Evolutionary conservation across 2,797 vertebrate genomes (phyloP), one percentile per base, ranked within the genome.

Genomic region (Enteromius argenteus): DNA sequence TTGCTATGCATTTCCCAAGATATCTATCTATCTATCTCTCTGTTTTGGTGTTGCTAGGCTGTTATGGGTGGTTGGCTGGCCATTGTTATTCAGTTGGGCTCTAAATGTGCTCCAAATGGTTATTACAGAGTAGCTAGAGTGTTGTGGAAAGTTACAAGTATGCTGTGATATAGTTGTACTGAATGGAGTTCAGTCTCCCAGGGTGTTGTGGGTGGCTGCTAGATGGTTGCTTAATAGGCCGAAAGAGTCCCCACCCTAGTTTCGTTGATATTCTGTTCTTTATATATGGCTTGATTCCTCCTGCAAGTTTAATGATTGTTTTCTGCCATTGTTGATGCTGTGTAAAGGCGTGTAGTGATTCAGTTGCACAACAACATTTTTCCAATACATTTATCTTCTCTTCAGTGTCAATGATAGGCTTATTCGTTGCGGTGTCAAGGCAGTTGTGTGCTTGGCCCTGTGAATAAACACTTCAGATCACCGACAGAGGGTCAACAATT

Each of bases 401-500:
- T 42, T 77, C 44, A 62, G 37, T 21, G 37, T 44, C 37, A 78
- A 21, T 44, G 39, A 46, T 19, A 5, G 35, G 10, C 15, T 23
- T 76, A 58, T 35, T 58, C 32, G 15, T 44, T 44, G 56, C 11
- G 9, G 4, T 44, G 58, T 78, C 56, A 46, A 30, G 23, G 56
- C 56, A 77, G 56, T 19, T 44, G 6, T 62, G 75, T 78, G 3
- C 11, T 7, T 30, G 15, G 17, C 75, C 39, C 15, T 35, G 37
- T 42, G n/a, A 80, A 56, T 27, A 69, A 37, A 56, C 46, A 27
- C 66, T 80, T 80, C n/a, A 27, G 7, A 67, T 68, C 62, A 37
- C n/a, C 11, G 5, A 44, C 39, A 58, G 15, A 78, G 78, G 66
- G 66, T 72, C 46, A 81, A 67, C 56, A 42, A 74, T 74, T n/a